Conservation (phyloP, 2,113 vertebrate species). For the Lepus americanus region DNA sequence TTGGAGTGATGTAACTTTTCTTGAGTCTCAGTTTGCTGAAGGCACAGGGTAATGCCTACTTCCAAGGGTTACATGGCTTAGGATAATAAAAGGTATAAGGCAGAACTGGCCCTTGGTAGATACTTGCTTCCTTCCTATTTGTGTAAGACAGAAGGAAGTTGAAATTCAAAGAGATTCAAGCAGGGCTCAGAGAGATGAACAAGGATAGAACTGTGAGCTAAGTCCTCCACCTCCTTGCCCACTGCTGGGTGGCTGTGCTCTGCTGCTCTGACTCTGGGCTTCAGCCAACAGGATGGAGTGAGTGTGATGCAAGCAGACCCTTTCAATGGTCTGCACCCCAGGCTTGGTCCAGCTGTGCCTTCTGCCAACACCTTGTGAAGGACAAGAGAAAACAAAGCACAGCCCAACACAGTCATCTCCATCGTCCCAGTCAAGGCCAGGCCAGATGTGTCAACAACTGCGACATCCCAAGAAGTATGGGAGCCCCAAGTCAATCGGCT, state of each 20-base stretch:
- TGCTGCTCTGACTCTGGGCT: background rate
- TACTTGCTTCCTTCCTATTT: background rate
- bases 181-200: background rate
- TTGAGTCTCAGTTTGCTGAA: background rate
- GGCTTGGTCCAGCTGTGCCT: background rate
- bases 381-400: background rate
- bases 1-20: background rate
- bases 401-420: background rate
- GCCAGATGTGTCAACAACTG: background rate
- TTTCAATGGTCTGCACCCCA: background rate
- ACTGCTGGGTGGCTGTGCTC: background rate
- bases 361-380: background rate
- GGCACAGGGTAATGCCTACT: background rate
- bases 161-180: background rate
- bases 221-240: background rate
- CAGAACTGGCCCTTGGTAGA: background rate
- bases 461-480: background rate
- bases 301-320: background rate
- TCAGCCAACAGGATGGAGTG: background rate
- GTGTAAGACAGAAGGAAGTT: background rate
- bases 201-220: no score
- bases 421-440: background rate
- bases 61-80: background rate
- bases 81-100: background rate
- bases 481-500: no score